Conservation (phyloP, 2,888 invertebrate species). For the Eilema depressum region DNA sequence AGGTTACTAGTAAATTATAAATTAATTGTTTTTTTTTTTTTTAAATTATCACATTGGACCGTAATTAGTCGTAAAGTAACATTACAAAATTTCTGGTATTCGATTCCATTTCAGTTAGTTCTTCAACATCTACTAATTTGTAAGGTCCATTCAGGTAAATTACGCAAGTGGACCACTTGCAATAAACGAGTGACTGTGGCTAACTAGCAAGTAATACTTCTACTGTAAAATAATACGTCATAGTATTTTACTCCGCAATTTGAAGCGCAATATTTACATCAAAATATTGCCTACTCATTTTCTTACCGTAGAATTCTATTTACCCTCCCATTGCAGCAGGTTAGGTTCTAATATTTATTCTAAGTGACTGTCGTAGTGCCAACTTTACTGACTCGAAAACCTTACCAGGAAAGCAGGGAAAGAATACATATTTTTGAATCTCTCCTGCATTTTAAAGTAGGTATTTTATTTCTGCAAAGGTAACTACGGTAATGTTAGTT, state of each 20-base stretch:
- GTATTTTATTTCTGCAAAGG: neutral
- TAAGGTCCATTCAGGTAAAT: no score
- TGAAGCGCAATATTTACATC: neutral
- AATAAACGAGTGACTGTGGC: neutral
- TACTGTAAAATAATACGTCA: neutral
- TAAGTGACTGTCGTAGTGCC: slow-evolving; percentile 2
- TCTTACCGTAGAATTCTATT: neutral
- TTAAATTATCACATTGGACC: no score
- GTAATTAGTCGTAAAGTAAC: no score
- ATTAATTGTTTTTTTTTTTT: no score
- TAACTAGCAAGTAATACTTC: neutral
- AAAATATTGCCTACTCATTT: neutral
- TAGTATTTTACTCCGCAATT: neutral
- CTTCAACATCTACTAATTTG: no score
- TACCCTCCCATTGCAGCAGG: neutral
- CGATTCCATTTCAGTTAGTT: no score
- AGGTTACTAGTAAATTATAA: no score
- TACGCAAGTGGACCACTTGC: neutral
- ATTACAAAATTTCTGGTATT: no score
- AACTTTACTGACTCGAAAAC: slow-evolving; percentile 4
- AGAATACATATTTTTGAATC: slow-evolving; percentile 7
- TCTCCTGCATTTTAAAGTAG: slow-evolving; percentile 2
- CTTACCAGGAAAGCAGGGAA: neutral
- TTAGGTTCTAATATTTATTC: slow-evolving; percentile 6
- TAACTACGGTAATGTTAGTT: neutral